phyloP scores from a whole-genome alignment of 2,113 vertebrate genomes.

The Hippocampus barbouri region DNA sequence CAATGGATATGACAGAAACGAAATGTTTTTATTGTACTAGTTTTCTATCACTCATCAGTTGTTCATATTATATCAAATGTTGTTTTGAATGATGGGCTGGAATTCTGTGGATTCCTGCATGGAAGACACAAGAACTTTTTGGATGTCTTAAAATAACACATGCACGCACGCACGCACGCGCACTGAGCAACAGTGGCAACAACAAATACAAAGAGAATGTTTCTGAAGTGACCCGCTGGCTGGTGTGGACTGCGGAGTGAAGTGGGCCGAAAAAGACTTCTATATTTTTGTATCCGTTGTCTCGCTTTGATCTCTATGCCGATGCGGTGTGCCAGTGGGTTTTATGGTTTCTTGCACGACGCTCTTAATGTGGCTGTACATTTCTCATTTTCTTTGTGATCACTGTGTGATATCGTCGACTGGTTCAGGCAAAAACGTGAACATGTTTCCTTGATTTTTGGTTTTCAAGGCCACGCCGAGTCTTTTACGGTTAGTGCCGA shows the following conservation, averaged over 20 bases:
- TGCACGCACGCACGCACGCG: background rate
- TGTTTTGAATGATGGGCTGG: constrained; percentile 38
- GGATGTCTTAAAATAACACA: constrained; percentile 28
- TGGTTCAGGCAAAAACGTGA: constrained; percentile 61
- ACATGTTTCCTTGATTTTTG: constrained; percentile 44
- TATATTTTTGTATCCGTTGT: constrained; percentile 78
- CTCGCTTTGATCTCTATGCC: constrained; percentile 72
- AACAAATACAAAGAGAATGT: constrained; percentile 46
- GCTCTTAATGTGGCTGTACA: constrained; percentile 70
- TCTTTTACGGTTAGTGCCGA: constrained; percentile 52
- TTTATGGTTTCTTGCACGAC: constrained; percentile 75
- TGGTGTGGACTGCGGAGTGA: constrained; percentile 22
- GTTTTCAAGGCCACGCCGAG: constrained; percentile 65
- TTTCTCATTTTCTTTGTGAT: constrained; percentile 71
- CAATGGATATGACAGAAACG: constrained; percentile 56
- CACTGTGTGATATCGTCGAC: constrained; percentile 76
- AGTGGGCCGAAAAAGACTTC: constrained; percentile 38
- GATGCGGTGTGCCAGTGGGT: constrained; percentile 63
- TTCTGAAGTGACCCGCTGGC: constrained; percentile 42
- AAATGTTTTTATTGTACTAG: constrained; percentile 73
- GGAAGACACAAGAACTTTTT: constrained; percentile 25
- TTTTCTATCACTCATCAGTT: constrained; percentile 72
- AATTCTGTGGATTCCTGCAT: constrained; percentile 43
- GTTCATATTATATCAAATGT: constrained; percentile 43
- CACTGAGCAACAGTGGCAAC: constrained; percentile 5